Evolutionary conservation across 2,888 invertebrate genomes (phyloP).

Genomic region (Cheilosia scutellata): DNA sequence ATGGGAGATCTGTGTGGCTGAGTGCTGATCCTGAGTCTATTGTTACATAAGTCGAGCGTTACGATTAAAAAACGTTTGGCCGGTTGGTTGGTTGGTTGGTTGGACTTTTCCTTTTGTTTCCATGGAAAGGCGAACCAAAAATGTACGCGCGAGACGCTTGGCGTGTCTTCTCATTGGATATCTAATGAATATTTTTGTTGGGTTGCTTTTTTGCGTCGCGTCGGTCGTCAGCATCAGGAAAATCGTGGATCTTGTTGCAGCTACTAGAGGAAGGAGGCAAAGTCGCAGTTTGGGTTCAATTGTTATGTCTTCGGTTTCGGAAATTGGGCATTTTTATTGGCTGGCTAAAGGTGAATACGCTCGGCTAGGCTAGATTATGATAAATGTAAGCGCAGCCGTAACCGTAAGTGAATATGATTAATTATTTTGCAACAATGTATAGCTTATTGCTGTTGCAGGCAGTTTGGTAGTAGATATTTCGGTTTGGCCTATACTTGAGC

Average conservation of each 20-base stretch:
- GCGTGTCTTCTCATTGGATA: constrained; percentile 60
- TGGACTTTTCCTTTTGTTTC: constrained; percentile 72
- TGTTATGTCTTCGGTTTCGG: constrained; percentile 58
- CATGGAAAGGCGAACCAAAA: constrained; percentile 59
- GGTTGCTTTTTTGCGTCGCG: constrained; percentile 7
- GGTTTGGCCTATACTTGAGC: no score
- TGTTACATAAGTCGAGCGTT: constrained; percentile 76
- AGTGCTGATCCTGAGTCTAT: constrained; percentile 46
- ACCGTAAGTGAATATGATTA: no score
- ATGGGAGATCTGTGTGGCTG: constrained; percentile 21
- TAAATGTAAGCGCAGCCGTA: no score
- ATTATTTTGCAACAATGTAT: no score
- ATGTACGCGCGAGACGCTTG: constrained; percentile 59
- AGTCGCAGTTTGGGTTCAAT: constrained; percentile 57
- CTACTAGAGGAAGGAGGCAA: constrained; percentile 6
- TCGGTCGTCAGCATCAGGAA: constrained; percentile 25
- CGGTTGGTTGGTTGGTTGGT: neutral
- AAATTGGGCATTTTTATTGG: constrained; percentile 59
- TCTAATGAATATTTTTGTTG: constrained; percentile 41
- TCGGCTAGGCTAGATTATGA: neutral
- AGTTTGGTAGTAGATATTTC: no score
- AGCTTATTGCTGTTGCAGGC: no score
- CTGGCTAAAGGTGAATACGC: constrained; percentile 12
- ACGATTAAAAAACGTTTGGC: constrained; percentile 64
- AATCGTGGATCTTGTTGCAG: constrained; percentile 72